These are phyloP conservation scores for Scortum barcoo DNA, from an alignment of 2,113 vertebrate genomes.

Conservation along the genomic window DNA sequence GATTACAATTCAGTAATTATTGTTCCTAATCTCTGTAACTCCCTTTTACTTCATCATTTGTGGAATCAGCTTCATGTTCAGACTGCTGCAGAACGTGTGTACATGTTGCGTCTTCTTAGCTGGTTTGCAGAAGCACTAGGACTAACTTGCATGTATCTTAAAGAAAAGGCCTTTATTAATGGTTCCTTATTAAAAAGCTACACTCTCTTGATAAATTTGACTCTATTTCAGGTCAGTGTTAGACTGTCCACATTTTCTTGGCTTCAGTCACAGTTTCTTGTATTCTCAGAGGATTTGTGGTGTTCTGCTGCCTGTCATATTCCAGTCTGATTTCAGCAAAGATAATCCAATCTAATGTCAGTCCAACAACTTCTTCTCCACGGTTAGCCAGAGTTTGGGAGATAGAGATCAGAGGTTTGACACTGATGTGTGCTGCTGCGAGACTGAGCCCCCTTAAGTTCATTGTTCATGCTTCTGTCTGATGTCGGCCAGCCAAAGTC, in stretches of 20 bases:
- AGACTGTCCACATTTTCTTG: neutral
- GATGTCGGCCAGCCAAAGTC: conserved; percentile 37
- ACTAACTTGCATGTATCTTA: neutral
- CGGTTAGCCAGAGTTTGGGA: conserved; percentile 9
- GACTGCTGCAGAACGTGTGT: neutral
- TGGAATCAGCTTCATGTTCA: neutral
- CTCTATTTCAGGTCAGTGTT: neutral
- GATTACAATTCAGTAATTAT: neutral
- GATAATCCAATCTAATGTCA: neutral
- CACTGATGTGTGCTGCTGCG: conserved; percentile 17
- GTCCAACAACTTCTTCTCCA: neutral
- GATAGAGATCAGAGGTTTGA: conserved; percentile 17
- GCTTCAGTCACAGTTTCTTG: neutral
- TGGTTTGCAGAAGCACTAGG: neutral
- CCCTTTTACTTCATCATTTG: neutral
- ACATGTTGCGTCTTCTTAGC: neutral
- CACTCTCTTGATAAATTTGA: neutral
- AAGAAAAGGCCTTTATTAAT: neutral
- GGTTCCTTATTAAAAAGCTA: neutral
- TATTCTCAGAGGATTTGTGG: neutral
- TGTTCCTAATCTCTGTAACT: neutral
- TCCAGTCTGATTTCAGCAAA: neutral
- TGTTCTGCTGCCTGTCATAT: neutral
- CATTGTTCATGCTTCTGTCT: conserved; percentile 39
- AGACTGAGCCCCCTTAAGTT: neutral